phyloP scores from a whole-genome alignment of 2,888 invertebrate species.

The Stenodema calcarata region DNA sequence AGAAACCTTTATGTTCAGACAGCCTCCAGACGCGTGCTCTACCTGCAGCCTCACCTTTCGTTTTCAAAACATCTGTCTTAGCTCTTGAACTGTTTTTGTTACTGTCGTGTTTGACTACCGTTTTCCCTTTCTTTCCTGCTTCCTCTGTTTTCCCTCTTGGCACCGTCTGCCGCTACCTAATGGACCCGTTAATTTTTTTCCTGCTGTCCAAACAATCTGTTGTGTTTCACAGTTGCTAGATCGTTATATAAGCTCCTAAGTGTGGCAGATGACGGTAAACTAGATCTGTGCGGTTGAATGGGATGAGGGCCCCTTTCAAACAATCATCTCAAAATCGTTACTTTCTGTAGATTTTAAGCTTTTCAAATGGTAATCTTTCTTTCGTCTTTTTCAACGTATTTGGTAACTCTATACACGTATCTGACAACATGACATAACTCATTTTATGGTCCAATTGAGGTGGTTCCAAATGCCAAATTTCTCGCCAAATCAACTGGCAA shows the following conservation, averaged over 20 bases:
- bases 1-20: neutral
- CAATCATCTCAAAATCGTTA: too few relatives aligned
- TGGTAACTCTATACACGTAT: too few relatives aligned
- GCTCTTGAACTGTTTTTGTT: slow-evolving; percentile 32
- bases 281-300: neutral
- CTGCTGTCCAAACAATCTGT: neutral
- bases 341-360: too few relatives aligned
- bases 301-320: neutral
- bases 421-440: too few relatives aligned
- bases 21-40: slow-evolving; percentile 38
- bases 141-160: neutral
- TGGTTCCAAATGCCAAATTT: too few relatives aligned
- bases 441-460: too few relatives aligned
- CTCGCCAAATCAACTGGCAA: too few relatives aligned
- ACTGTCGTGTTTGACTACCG: slow-evolving; percentile 37
- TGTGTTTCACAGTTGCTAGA: neutral
- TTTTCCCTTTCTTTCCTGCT: slow-evolving; percentile 41
- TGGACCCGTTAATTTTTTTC: slow-evolving; percentile 25
- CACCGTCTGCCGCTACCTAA: slow-evolving; percentile 12
- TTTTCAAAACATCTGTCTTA: slow-evolving; percentile 25
- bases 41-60: slow-evolving; percentile 38
- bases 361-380: too few relatives aligned
- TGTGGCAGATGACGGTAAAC: neutral
- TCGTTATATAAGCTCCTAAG: neutral
- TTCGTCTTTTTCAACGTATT: too few relatives aligned